Percentiles rank a stretch among this genome's conserved stretches.
These are phyloP conservation scores for Autographa pulchrina DNA, from an alignment of 2,888 invertebrate species.

Conservation along the genomic window DNA sequence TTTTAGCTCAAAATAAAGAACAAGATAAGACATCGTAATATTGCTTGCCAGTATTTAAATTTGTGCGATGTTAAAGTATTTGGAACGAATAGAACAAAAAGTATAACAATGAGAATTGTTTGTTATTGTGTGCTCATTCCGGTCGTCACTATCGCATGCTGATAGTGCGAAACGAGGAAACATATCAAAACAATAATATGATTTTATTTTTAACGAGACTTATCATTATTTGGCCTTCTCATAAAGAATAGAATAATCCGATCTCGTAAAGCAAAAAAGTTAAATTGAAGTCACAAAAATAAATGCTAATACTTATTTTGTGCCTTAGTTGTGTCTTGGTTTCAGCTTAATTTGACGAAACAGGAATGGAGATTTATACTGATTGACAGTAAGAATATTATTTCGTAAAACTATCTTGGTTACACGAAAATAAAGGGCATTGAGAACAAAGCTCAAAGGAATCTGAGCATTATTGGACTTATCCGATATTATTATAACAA, in stretches of 20 bases:
- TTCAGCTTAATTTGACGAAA: no score
- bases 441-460: not conserved
- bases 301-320: no score
- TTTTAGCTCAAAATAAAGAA: not conserved
- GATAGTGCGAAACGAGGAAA: slow-evolving; percentile 1
- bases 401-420: no score
- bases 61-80: not conserved
- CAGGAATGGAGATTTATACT: no score
- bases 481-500: not conserved
- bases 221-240: not conserved
- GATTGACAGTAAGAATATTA: no score
- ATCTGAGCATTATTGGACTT: not conserved
- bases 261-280: not conserved
- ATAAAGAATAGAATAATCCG: not conserved
- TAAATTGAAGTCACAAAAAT: no score
- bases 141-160: not conserved
- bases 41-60: not conserved
- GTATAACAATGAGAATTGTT: not conserved
- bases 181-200: not conserved
- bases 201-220: not conserved
- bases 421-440: not conserved
- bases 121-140: not conserved
- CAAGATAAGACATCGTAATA: not conserved
- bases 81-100: not conserved
- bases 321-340: no score